These are phyloP conservation scores for Tenthredo distinguenda DNA, from an alignment of 2,888 invertebrate species.

Conservation along the genomic window DNA sequence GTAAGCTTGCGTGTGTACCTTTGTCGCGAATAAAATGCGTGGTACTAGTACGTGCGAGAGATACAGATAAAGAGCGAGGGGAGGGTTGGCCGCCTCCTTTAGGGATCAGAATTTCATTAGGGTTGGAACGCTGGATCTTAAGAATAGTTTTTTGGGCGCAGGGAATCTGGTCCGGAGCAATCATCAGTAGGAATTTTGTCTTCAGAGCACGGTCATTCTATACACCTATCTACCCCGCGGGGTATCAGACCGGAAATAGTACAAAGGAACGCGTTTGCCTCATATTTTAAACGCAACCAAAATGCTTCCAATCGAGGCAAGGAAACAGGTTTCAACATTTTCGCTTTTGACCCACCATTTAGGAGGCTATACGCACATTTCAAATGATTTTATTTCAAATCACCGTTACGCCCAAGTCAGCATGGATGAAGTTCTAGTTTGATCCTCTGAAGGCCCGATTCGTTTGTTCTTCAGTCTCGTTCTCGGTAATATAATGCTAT, in stretches of 20 bases:
- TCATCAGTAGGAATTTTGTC: conserved; percentile 32
- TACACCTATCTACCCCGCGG: background rate
- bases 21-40: conserved; percentile 33
- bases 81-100: conserved; percentile 13
- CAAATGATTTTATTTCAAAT: too few relatives aligned
- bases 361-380: too few relatives aligned
- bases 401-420: too few relatives aligned
- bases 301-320: background rate
- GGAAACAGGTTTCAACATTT: background rate
- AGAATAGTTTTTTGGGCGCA: conserved; percentile 44
- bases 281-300: background rate
- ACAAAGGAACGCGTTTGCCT: background rate
- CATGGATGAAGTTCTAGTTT: too few relatives aligned
- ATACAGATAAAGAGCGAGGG: conserved; percentile 32
- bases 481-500: too few relatives aligned
- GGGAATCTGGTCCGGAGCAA: background rate
- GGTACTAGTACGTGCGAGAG: background rate
- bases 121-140: conserved; percentile 30
- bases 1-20: background rate
- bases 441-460: too few relatives aligned
- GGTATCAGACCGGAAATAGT: background rate
- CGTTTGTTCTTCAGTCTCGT: too few relatives aligned
- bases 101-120: conserved; percentile 34
- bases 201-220: background rate
- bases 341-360: too few relatives aligned